phyloP scores from a whole-genome alignment of 2,888 invertebrate genomes.

The Ophonus ardosiacus region DNA sequence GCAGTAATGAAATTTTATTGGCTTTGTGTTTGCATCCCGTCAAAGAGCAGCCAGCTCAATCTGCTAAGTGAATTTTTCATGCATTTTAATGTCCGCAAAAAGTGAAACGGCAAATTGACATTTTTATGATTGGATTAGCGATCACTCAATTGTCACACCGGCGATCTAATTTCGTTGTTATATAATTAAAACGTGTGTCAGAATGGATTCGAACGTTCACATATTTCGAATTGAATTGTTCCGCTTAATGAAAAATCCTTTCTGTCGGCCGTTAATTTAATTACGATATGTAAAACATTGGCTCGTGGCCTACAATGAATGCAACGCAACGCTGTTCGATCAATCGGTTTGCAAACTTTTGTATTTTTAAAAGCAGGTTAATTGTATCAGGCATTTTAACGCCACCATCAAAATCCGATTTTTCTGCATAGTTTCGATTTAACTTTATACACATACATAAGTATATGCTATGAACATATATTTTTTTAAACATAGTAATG shows the following conservation, averaged over 20 bases:
- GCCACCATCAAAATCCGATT: background rate
- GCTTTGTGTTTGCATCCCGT: constrained; percentile 46
- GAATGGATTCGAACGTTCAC: constrained; percentile 45
- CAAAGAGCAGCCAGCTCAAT: constrained; percentile 12
- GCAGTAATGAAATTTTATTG: constrained; percentile 53
- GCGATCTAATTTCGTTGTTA: constrained; percentile 59
- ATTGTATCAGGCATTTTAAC: constrained; percentile 15
- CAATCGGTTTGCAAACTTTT: constrained; percentile 41
- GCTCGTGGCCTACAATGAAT: background rate
- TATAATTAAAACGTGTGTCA: constrained; percentile 63
- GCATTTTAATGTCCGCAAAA: constrained; percentile 49
- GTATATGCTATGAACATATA: no score
- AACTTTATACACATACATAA: background rate
- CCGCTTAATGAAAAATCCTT: constrained; percentile 55
- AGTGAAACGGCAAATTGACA: constrained; percentile 54
- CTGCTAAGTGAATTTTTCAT: constrained; percentile 57
- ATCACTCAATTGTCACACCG: constrained; percentile 60
- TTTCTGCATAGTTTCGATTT: constrained; percentile 5
- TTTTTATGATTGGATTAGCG: constrained; percentile 62
- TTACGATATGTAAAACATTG: constrained; percentile 53
- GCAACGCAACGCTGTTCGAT: constrained; percentile 26
- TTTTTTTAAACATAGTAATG: no score
- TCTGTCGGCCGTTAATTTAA: constrained; percentile 54
- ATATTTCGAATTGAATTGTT: constrained; percentile 57
- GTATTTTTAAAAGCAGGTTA: constrained; percentile 41